phyloP scores from a whole-genome alignment of 37 sponge, comb jelly and placozoan species.

The Petrosia ficiformis region DNA sequence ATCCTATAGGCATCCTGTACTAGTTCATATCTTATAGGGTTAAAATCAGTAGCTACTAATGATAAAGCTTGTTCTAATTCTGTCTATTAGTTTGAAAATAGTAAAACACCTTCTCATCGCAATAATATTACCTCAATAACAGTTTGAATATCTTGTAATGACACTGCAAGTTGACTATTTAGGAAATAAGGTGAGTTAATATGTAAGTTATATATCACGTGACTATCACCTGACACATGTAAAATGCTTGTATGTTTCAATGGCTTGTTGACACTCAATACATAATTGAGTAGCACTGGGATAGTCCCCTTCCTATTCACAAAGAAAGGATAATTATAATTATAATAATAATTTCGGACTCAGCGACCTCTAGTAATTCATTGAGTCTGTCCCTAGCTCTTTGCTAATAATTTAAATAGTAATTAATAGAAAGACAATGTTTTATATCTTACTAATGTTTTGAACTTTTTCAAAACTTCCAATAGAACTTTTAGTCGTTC shows the following conservation, averaged over 20 bases:
- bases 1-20: conserved; percentile 69
- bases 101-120: background rate
- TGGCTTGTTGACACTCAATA: conserved; percentile 82
- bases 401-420: conserved; percentile 56
- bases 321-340: background rate
- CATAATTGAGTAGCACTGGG: conserved; percentile 83
- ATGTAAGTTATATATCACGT: conserved; percentile 1
- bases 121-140: conserved; percentile 55
- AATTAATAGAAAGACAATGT: background rate
- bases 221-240: conserved; percentile 71
- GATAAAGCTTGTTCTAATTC: conserved; percentile 62
- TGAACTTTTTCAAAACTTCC: conserved; percentile 54
- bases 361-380: conserved; percentile 56
- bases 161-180: conserved; percentile 56
- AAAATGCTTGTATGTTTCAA: conserved; percentile 76
- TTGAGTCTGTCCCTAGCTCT: conserved; percentile 56
- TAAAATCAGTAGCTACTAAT: conserved; percentile 25
- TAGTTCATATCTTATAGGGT: conserved; percentile 40
- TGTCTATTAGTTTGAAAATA: conserved; percentile 3
- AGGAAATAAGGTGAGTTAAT: background rate
- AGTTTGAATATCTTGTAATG: conserved; percentile 70
- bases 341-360: background rate
- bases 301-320: conserved; percentile 67
- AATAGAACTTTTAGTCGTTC: conserved; percentile 46
- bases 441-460: conserved; percentile 50